These are phyloP conservation scores for Bryconaethiops microstoma DNA, from an alignment of 2,797 vertebrate species.

Conservation along the genomic window DNA sequence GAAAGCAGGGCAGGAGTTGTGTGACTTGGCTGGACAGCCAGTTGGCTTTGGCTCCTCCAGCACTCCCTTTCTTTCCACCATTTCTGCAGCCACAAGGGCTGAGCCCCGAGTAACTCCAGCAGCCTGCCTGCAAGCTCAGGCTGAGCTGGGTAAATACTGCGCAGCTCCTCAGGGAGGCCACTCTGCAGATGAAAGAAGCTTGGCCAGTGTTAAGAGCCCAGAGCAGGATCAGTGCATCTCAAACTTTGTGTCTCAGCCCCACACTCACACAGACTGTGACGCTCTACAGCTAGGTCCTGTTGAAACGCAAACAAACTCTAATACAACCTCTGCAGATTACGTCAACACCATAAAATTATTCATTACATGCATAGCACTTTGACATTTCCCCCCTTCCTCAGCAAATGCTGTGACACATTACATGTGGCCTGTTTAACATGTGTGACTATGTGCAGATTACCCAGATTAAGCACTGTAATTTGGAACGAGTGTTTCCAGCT, in stretches of 20 bases:
- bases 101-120: slow-evolving; percentile 60
- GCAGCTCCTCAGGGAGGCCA: slow-evolving; percentile 38
- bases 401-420: slow-evolving; percentile 21
- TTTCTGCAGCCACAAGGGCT: slow-evolving; percentile 59
- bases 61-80: slow-evolving; percentile 56
- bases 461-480: slow-evolving; percentile 6
- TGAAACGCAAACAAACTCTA: slow-evolving; percentile 44
- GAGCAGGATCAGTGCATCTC: slow-evolving; percentile 33
- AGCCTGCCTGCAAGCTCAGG: slow-evolving; percentile 48
- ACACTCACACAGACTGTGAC: not conserved
- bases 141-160: slow-evolving; percentile 55
- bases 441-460: slow-evolving; percentile 12
- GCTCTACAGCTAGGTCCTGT: slow-evolving; percentile 16
- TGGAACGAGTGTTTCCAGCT: not conserved
- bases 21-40: slow-evolving; percentile 62
- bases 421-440: slow-evolving; percentile 37
- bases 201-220: slow-evolving; percentile 31
- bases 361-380: slow-evolving; percentile 35
- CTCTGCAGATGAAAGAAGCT: slow-evolving; percentile 49
- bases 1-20: slow-evolving; percentile 60
- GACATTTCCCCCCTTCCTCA: slow-evolving; percentile 7
- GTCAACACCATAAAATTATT: slow-evolving; percentile 36
- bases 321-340: slow-evolving; percentile 25
- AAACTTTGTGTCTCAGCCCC: slow-evolving; percentile 15
- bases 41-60: slow-evolving; percentile 72